phyloP scores from a whole-genome alignment of 2,888 invertebrate species.

The Stenodera caucasica region DNA sequence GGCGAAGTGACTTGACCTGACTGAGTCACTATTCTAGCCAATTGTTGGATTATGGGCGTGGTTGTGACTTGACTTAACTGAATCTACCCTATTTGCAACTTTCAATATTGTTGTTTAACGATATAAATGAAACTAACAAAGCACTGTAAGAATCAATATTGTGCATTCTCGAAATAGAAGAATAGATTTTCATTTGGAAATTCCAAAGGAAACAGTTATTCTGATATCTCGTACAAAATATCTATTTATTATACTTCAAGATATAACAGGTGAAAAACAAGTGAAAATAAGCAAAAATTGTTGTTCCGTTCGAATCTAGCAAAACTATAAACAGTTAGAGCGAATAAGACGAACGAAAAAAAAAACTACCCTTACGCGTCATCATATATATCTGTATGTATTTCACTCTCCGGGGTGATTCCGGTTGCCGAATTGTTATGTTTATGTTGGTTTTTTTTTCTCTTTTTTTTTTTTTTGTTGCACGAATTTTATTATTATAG shows the following conservation, averaged over 20 bases:
- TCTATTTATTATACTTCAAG: no score
- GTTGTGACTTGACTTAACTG: no score
- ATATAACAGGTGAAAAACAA: no score
- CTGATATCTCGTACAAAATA: neutral
- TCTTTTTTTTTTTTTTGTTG: conserved; percentile 14
- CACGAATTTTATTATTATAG: conserved; percentile 23
- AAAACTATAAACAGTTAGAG: neutral
- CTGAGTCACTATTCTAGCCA: no score
- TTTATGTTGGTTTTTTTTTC: conserved; percentile 15
- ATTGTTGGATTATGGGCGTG: no score
- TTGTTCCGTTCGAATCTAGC: neutral
- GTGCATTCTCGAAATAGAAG: neutral
- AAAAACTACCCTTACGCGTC: neutral
- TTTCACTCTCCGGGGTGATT: conserved; percentile 26
- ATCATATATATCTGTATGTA: neutral
- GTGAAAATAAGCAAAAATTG: conserved; percentile 1
- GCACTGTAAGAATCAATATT: neutral
- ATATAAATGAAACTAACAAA: neutral
- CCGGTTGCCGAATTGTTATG: conserved; percentile 23
- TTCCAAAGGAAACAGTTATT: neutral
- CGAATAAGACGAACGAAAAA: neutral
- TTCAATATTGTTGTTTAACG: no score
- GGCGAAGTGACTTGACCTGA: no score
- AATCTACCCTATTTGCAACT: no score
- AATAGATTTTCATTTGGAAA: neutral